Evolutionary conservation across 2,113 vertebrate genomes (phyloP).

Genomic region (Thalassoma bifasciatum): DNA sequence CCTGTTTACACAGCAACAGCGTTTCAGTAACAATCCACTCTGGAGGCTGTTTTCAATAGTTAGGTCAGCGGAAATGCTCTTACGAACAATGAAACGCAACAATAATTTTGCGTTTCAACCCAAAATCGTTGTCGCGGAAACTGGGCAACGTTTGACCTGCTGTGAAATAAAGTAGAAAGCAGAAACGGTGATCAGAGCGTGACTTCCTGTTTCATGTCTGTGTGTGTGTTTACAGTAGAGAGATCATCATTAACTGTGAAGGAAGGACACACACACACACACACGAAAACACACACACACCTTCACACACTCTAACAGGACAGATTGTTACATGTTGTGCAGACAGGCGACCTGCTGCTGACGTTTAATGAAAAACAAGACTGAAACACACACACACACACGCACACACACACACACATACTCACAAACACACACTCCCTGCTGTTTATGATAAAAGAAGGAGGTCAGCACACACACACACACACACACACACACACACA

Average conservation of each 20-base stretch:
- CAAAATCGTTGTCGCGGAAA: too few relatives aligned
- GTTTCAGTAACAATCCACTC: too few relatives aligned
- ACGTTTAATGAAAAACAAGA: slow-evolving; percentile 27
- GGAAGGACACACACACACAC: slow-evolving; percentile 10
- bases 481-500: too few relatives aligned
- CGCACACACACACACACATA: too few relatives aligned
- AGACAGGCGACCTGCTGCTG: slow-evolving; percentile 27
- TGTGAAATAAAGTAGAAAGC: too few relatives aligned
- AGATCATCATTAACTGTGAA: slow-evolving; percentile 17
- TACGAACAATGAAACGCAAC: too few relatives aligned
- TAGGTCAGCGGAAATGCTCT: too few relatives aligned
- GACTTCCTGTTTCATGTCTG: neutral
- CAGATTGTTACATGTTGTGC: slow-evolving; percentile 19
- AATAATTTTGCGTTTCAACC: too few relatives aligned
- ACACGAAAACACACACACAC: slow-evolving; percentile 13
- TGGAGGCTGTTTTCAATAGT: too few relatives aligned
- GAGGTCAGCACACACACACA: slow-evolving; percentile 57
- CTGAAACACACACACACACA: neutral
- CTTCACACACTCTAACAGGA: neutral
- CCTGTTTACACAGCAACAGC: too few relatives aligned
- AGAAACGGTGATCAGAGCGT: too few relatives aligned
- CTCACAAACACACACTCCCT: slow-evolving; percentile 20
- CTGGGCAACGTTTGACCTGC: too few relatives aligned
- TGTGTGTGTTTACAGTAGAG: neutral
- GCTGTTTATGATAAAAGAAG: slow-evolving; percentile 55